Percentiles rank a stretch among this genome's conserved stretches.
Conservation (phyloP, 2,888 invertebrate species). For the Stenolophus ochropezus region DNA sequence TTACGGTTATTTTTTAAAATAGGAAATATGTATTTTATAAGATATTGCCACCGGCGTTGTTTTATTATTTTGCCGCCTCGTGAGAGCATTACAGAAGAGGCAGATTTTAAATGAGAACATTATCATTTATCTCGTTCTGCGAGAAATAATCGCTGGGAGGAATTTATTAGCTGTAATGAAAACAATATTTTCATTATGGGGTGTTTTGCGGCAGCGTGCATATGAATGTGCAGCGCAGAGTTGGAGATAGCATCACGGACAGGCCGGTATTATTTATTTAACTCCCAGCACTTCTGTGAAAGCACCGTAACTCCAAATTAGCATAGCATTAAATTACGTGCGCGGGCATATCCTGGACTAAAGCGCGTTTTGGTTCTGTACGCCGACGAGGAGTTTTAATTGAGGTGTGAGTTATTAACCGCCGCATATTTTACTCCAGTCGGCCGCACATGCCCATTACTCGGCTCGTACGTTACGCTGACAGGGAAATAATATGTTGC, state of each 20-base stretch:
- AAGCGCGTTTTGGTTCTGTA: conserved; percentile 58
- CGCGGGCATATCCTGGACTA: conserved; percentile 62
- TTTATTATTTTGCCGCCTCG: not conserved
- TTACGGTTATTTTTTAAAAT: too few relatives aligned
- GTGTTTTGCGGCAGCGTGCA: not conserved
- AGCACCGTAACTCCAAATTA: conserved; percentile 64
- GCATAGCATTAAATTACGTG: conserved; percentile 66
- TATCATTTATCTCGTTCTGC: not conserved
- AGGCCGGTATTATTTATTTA: conserved; percentile 66
- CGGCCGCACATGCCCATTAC: conserved; percentile 66
- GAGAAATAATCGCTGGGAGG: not conserved
- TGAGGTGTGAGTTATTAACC: conserved; percentile 67
- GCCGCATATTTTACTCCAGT: conserved; percentile 66
- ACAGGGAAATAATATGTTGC: conserved; percentile 66
- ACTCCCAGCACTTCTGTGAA: conserved; percentile 64
- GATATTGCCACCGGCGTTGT: too few relatives aligned
- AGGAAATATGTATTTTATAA: too few relatives aligned
- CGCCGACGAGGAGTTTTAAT: conserved; percentile 65
- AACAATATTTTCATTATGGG: not conserved
- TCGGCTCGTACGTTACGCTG: conserved; percentile 66
- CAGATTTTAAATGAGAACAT: not conserved
- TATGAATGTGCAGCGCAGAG: conserved; percentile 14
- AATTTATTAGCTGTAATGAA: not conserved
- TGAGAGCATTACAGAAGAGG: not conserved
- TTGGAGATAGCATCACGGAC: conserved; percentile 65